Evolutionary conservation across 2,888 invertebrate genomes (phyloP).

Genomic region (Invenusta paracnida): DNA sequence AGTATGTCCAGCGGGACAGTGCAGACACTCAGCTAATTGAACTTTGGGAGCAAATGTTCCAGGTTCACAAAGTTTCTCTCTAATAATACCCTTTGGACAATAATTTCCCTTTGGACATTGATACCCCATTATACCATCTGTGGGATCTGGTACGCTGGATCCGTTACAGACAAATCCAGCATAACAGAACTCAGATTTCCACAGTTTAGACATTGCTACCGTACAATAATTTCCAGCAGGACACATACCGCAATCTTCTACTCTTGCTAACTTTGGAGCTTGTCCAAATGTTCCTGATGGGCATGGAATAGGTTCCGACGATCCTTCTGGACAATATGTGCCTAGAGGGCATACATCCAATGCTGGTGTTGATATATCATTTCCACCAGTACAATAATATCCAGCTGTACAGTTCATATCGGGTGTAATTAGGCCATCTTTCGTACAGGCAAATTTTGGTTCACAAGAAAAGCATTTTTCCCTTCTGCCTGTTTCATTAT

Average conservation of each 20-base stretch:
- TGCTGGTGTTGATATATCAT: constrained; percentile 53
- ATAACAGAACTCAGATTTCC: constrained; percentile 49
- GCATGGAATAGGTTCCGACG: constrained; percentile 47
- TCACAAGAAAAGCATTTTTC: constrained; percentile 53
- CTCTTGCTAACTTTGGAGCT: background rate
- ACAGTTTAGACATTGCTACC: constrained; percentile 53
- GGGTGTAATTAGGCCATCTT: constrained; percentile 51
- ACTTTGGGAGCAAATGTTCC: background rate
- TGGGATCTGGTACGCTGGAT: constrained; percentile 51
- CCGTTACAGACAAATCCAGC: constrained; percentile 54
- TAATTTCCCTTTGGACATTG: constrained; percentile 55
- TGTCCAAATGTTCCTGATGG: background rate
- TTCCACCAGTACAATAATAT: constrained; percentile 56
- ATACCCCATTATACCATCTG: constrained; percentile 53
- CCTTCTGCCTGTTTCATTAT: constrained; percentile 53
- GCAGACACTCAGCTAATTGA: background rate
- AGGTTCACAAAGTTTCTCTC: constrained; percentile 47
- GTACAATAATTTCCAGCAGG: constrained; percentile 50
- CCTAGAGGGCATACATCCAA: constrained; percentile 44
- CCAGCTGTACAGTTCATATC: constrained; percentile 54
- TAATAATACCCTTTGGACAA: constrained; percentile 53
- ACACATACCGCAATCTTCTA: background rate
- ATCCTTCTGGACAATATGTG: background rate
- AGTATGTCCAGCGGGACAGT: constrained; percentile 53
- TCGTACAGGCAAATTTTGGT: constrained; percentile 56